These are phyloP conservation scores for Pterophyllum scalare DNA, from an alignment of 2,113 vertebrate species.

Conservation along the genomic window DNA sequence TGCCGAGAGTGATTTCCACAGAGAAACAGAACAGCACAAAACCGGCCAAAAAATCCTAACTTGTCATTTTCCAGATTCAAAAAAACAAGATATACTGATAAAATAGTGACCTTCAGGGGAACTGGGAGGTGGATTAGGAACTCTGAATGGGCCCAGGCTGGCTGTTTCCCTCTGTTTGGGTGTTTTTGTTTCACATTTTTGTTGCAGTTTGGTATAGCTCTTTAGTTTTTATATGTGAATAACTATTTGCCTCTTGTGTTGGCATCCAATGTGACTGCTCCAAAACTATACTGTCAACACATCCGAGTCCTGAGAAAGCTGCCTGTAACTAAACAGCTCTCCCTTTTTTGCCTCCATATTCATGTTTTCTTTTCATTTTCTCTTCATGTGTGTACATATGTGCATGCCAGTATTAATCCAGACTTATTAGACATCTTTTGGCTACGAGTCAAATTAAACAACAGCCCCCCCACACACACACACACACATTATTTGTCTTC, in stretches of 20 bases:
- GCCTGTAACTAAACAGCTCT: constrained; percentile 19
- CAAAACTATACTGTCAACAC: not conserved
- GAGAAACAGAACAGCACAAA: not conserved
- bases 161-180: not conserved
- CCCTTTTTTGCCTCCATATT: not conserved
- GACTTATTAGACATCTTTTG: constrained; percentile 43
- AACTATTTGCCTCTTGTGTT: not conserved
- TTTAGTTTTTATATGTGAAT: not conserved
- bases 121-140: not conserved
- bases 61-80: not conserved
- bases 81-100: constrained; percentile 3
- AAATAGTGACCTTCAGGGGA: not conserved
- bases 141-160: not conserved
- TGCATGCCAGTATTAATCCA: constrained; percentile 13
- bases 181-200: not conserved
- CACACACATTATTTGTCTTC: constrained; percentile 43
- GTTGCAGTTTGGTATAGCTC: not conserved
- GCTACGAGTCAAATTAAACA: constrained; percentile 57
- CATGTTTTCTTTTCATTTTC: constrained; percentile 49
- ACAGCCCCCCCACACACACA: no score
- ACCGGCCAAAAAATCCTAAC: not conserved
- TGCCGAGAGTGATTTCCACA: not conserved
- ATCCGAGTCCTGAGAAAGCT: constrained; percentile 28
- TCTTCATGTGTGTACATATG: not conserved
- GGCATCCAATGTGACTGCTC: no score